A percentile compares a stretch with the other conserved stretches of the same genome.
Evolutionary conservation across 2,113 vertebrate species (phyloP).

Genomic region (Mola mola): DNA sequence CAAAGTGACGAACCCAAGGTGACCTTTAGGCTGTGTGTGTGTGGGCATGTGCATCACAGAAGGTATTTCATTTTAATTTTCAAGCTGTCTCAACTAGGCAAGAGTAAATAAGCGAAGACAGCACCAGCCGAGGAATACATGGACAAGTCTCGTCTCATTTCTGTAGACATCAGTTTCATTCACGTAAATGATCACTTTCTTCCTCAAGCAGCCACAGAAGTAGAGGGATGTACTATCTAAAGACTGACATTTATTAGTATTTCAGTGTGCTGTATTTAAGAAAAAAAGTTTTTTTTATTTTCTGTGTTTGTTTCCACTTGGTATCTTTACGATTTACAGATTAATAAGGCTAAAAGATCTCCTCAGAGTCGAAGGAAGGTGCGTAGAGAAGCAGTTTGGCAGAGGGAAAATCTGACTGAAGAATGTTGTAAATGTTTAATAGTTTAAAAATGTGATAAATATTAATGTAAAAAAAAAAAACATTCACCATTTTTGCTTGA

Average conservation of each 20-base stretch:
- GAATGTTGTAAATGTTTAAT: constrained; percentile 68
- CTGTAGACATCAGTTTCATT: constrained; percentile 12
- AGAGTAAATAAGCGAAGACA: neutral
- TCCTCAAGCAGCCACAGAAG: neutral
- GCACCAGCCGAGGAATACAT: neutral
- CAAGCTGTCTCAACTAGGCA: neutral
- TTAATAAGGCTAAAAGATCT: constrained; percentile 8
- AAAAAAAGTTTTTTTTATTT: no score
- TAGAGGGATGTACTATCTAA: neutral
- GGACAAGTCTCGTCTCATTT: no score
- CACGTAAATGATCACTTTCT: neutral
- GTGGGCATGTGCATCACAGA: neutral
- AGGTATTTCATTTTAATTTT: constrained; percentile 14
- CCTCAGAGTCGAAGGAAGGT: constrained; percentile 39
- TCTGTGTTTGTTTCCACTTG: neutral
- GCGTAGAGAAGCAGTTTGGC: constrained; percentile 38
- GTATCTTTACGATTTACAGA: no score
- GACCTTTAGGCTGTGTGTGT: constrained; percentile 26
- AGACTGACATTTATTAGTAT: constrained; percentile 4
- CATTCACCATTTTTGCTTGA: constrained; percentile 57
- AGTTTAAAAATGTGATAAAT: constrained; percentile 69
- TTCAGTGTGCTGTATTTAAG: no score
- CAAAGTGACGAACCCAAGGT: constrained; percentile 18
- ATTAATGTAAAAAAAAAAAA: constrained; percentile 61
- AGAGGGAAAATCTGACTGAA: constrained; percentile 44